A percentile compares a stretch with the other conserved stretches of the same genome.
Evolutionary conservation across 2,113 vertebrate species (phyloP).

Genomic region (Formicarius rufipectus): DNA sequence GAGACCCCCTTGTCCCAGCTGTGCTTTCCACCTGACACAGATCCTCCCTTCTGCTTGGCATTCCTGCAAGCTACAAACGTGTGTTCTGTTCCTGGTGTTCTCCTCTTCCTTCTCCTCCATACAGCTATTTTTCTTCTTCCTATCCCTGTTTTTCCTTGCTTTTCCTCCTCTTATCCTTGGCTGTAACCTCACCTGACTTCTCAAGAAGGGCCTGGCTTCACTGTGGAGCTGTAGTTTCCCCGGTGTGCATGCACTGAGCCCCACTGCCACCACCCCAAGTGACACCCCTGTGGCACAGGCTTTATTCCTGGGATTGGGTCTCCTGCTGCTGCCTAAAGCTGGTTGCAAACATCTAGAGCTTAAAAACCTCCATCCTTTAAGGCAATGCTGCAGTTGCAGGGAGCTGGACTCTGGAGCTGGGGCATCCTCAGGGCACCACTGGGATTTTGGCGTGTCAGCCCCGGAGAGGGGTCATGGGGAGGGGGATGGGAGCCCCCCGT

Average conservation of each 20-base stretch:
- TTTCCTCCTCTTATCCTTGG: conserved; percentile 6
- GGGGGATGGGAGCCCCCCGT: neutral
- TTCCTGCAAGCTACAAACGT: accelerated
- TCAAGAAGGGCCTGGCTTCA: neutral
- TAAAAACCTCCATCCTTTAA: neutral
- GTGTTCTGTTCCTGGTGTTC: neutral
- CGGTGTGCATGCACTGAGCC: neutral
- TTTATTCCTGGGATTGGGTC: neutral
- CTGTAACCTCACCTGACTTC: neutral
- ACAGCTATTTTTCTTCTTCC: conserved; percentile 10
- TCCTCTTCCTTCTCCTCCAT: conserved; percentile 35
- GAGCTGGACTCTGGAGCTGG: accelerated
- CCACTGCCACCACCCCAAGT: neutral
- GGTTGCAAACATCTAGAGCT: neutral
- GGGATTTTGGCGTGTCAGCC: neutral
- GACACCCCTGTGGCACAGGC: neutral
- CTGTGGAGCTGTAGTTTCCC: neutral
- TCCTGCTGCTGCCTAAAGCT: neutral
- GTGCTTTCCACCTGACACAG: neutral
- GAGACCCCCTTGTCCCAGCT: neutral
- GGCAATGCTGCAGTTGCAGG: neutral
- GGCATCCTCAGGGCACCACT: neutral
- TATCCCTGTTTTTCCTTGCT: neutral
- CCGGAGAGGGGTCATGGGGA: accelerated
- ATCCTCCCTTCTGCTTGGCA: neutral